Evolutionary conservation across 2,888 invertebrate genomes (phyloP).

Genomic region (Tanytarsus gracilentus): DNA sequence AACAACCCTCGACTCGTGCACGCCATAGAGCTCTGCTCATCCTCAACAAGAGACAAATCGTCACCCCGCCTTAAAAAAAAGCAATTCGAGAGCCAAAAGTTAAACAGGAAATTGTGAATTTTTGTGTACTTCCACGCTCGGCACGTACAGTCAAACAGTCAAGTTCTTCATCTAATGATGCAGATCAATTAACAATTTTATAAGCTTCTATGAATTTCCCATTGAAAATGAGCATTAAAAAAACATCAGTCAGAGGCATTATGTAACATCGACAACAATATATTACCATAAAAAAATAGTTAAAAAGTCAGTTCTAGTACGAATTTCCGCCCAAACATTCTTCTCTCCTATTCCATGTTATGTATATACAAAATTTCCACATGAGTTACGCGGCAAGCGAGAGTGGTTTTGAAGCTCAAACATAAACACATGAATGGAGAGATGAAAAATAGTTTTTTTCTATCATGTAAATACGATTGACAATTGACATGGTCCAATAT

Average conservation of each 20-base stretch:
- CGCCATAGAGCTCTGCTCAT: too few species aligned
- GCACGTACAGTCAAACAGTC: too few species aligned
- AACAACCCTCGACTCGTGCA: too few species aligned
- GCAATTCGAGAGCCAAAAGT: background rate
- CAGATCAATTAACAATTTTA: conserved; percentile 7
- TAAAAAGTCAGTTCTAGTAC: conserved; percentile 18
- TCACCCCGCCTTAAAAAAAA: background rate
- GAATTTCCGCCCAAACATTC: conserved; percentile 21
- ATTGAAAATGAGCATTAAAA: background rate
- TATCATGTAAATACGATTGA: too few species aligned
- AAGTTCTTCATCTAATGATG: background rate
- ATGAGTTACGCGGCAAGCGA: too few species aligned
- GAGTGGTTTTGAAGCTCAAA: too few species aligned
- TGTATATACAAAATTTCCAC: too few species aligned
- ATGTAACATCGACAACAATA: conserved; percentile 9
- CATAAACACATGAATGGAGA: too few species aligned
- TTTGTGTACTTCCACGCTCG: conserved; percentile 23
- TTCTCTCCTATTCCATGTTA: too few species aligned
- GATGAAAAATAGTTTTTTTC: too few species aligned
- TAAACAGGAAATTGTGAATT: conserved; percentile 20
- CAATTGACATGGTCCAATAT: too few species aligned
- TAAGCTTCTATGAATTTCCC: background rate
- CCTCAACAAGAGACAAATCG: too few species aligned
- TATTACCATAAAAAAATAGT: conserved; percentile 17
- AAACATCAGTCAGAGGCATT: background rate